These are phyloP conservation scores for Oreochromis niloticus DNA, from an alignment of 2,113 vertebrate species.

Conservation along the genomic window DNA sequence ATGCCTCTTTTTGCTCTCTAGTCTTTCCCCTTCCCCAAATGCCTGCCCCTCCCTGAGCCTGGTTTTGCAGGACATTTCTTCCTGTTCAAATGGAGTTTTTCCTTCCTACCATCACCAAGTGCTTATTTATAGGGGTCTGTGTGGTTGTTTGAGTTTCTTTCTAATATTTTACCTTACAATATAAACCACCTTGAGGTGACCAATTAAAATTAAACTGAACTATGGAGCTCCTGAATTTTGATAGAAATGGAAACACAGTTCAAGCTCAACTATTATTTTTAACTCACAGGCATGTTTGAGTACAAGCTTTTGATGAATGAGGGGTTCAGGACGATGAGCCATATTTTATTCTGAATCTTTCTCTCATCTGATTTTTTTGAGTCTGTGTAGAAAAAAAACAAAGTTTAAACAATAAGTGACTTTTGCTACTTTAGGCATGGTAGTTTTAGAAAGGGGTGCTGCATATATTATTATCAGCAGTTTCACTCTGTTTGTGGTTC, in stretches of 20 bases:
- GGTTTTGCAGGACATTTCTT: background rate
- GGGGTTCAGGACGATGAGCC: fast-evolving
- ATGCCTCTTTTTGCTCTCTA: background rate
- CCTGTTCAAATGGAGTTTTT: background rate
- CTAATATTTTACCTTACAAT: background rate
- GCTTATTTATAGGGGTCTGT: background rate
- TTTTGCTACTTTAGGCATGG: background rate
- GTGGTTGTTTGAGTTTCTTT: background rate
- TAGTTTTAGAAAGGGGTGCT: background rate
- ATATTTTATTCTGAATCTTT: background rate
- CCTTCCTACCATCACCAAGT: background rate
- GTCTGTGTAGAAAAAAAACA: background rate
- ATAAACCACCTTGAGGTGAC: background rate
- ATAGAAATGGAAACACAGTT: background rate
- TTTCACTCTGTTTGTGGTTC: background rate
- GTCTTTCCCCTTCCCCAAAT: background rate
- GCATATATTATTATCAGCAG: background rate
- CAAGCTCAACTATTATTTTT: background rate
- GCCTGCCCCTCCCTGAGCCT: background rate
- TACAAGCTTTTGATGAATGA: background rate
- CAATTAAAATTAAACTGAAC: background rate
- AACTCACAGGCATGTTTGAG: background rate
- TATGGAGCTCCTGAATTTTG: background rate
- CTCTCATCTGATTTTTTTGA: background rate
- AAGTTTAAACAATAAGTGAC: background rate